Evolutionary conservation across 2,113 vertebrate genomes (phyloP), one percentile per base, ranked within the genome.

Genomic region (Paramormyrops kingsleyae): DNA sequence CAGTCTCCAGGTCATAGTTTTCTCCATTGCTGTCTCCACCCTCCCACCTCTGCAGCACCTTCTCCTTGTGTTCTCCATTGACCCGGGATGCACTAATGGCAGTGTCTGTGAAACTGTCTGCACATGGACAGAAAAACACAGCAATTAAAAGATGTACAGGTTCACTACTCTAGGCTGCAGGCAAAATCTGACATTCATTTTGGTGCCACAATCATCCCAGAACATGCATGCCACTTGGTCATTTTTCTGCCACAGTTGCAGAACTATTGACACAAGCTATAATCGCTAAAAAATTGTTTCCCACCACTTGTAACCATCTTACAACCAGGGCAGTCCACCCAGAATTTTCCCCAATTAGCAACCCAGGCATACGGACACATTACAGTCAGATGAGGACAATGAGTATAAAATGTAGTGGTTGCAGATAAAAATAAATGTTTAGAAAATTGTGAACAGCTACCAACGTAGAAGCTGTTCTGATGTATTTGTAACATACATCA

Each of bases 51-150:
- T 98, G 97, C 27, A 98, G 93, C 80, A 97, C 96, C 93, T 98
- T 98, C 92, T 98, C 97, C 87, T 97, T 97, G 93, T 98, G 97
- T 59, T 98, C 97, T 50, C 97, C 97, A 5, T 98, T 98, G 91
- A 98, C 95, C 27, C 97, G 97, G 0, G 93, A 96, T 89, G 96
- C 96, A 89, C 96, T 96, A 90, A 98, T 97, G 88, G 97, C 97
- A 0, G 97, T 96, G 92, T 98, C 97, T 84, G 97, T 98, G 91
- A 98, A 98, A 47, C 97, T 96, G 93, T 98, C 97, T 98, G 90
- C 15, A 49, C 24, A 62, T 3, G 74, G 42, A 88, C 21, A 83
- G 7, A 86, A 83, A 27, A 77, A 1, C 31, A 74, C 21, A 42
- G 8, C 6, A 56, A 50, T 66, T 15, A n/a, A n/a, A 47, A 87